Evolutionary conservation across 2,888 invertebrate genomes (phyloP), one percentile per base, ranked within the genome.

Genomic region (Margaritifera margaritifera): DNA sequence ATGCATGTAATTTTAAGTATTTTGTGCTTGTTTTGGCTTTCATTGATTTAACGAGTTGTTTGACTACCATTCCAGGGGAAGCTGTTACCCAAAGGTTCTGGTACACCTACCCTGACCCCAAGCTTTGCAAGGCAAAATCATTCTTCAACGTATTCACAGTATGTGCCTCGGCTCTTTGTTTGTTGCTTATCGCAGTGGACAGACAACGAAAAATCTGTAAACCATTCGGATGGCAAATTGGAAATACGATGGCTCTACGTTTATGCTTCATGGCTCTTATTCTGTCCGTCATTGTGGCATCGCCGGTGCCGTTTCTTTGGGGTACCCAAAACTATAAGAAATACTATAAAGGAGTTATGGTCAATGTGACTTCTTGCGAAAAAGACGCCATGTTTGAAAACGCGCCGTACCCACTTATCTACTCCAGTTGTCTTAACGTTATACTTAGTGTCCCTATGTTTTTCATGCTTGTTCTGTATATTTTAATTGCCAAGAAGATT

Each of bases 81-180:
- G 62, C 69, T 19, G 42, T 72, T 22, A 68, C 71, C 15, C 71
- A 72, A 22, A 51, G 22, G 22, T 68, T 58, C 63, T 72, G 71
- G 71, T 72, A 65, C 56, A 58, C 24, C 11, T 72, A 72, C 27
- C 69, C 61, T 19, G 18, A 51, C 11, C 11, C 50, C 0, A 24
- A 11, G 1, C n/a, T 52, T 11, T 72, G 71, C 42, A 72, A 72
- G 61, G 56, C 63, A 15, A 72, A 72, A 65, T 68, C 68, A 18
- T 68, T 72, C 60, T 64, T 68, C 24, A 72, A 72, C 42, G 56
- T 72, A 54, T 72, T 72, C 54, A 72, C 71, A 11, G 65, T 72
- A 2, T 57, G 52, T n/a, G 50, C 65, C 4, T 64, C 68, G 59
- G 57, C 59, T 4, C 22, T 72, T n/a, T 65, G 68, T 62, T 55